phyloP scores from a whole-genome alignment of 2,888 invertebrate genomes.

The Blera fallax region DNA sequence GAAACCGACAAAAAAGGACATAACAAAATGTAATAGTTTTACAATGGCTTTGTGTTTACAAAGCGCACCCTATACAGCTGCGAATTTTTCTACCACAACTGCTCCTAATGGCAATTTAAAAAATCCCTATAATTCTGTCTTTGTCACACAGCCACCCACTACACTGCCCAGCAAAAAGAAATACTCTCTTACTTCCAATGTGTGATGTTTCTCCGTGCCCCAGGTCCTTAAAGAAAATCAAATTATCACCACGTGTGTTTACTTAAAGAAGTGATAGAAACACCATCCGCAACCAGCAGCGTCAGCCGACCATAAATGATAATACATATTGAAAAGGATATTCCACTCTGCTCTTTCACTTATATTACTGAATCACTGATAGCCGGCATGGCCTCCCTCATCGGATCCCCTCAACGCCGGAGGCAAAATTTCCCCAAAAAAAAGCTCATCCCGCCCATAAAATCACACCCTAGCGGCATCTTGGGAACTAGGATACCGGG shows the following conservation, averaged over 20 bases:
- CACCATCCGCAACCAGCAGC: neutral
- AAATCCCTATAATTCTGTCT: neutral
- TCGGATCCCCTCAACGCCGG: neutral
- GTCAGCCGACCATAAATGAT: conserved; percentile 15
- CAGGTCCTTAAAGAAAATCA: conserved; percentile 9
- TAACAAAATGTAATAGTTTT: conserved; percentile 5
- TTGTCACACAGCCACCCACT: neutral
- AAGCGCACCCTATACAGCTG: neutral
- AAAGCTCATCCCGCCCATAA: conserved; percentile 9
- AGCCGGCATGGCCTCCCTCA: neutral
- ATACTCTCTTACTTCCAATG: neutral
- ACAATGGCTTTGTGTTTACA: neutral
- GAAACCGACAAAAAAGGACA: neutral
- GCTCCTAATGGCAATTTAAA: conserved; percentile 29
- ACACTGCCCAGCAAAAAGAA: neutral
- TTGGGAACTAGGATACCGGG: conserved; percentile 11
- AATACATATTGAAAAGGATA: conserved; percentile 24
- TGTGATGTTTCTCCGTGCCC: neutral
- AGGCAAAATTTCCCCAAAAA: neutral
- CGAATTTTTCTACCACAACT: neutral
- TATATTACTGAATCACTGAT: neutral
- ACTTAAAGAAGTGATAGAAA: conserved; percentile 13
- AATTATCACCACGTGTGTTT: conserved; percentile 26
- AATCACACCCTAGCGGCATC: conserved; percentile 30
- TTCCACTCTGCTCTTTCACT: neutral